phyloP scores from a whole-genome alignment of 2,888 invertebrate genomes.

The Erebia ligea region DNA sequence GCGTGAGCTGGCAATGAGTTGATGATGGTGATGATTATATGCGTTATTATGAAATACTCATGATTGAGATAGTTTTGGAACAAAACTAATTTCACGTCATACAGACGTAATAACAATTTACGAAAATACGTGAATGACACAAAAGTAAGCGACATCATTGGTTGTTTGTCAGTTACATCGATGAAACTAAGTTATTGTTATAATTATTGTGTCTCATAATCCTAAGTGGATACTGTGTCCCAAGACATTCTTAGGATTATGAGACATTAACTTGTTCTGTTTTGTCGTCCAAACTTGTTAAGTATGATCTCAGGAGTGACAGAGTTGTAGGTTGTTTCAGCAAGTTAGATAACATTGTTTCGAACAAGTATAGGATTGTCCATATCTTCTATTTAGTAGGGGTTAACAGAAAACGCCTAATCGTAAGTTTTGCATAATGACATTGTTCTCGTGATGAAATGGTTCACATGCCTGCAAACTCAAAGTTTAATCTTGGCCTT shows the following conservation, averaged over 20 bases:
- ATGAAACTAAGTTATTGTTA: too few relatives aligned
- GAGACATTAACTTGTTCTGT: slow-evolving; percentile 3
- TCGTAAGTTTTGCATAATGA: neutral
- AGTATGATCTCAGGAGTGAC: neutral
- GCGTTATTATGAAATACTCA: too few relatives aligned
- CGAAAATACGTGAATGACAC: too few relatives aligned
- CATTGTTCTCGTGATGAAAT: neutral
- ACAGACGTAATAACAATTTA: too few relatives aligned
- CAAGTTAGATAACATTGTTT: slow-evolving; percentile 19
- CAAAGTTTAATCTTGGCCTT: neutral
- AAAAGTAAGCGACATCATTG: too few relatives aligned
- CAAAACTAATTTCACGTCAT: too few relatives aligned
- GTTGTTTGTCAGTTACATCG: too few relatives aligned
- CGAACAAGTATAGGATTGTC: neutral
- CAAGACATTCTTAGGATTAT: neutral
- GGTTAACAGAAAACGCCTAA: slow-evolving; percentile 11
- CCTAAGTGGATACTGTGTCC: too few relatives aligned
- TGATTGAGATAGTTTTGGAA: too few relatives aligned
- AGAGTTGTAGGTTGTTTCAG: slow-evolving; percentile 4
- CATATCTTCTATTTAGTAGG: neutral
- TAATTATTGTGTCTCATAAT: too few relatives aligned
- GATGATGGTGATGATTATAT: too few relatives aligned
- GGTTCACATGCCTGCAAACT: neutral
- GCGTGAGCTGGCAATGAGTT: too few relatives aligned
- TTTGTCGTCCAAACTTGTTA: slow-evolving; percentile 1